These are phyloP conservation scores for Caradrina clavipalpis DNA, from an alignment of 2,888 invertebrate genomes.

Conservation along the genomic window DNA sequence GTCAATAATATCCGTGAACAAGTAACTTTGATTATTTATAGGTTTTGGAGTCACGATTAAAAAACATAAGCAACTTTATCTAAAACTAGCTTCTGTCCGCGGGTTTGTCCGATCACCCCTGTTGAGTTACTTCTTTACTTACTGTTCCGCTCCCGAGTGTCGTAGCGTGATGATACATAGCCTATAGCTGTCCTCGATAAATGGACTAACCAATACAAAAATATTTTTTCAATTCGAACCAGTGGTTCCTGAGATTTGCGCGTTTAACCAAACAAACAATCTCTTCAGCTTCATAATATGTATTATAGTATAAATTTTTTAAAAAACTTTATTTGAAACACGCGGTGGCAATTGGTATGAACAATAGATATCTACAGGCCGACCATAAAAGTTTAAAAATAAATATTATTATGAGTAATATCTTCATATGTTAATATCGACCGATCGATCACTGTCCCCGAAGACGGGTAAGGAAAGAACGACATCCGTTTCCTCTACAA, in stretches of 20 bases:
- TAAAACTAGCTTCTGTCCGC: no score
- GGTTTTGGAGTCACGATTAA: conserved; percentile 18
- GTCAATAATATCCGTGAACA: conserved; percentile 31
- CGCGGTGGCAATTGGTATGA: conserved; percentile 24
- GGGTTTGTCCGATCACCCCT: no score
- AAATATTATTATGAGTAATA: conserved; percentile 46
- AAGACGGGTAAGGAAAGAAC: conserved; percentile 69
- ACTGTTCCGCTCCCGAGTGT: no score
- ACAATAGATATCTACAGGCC: neutral
- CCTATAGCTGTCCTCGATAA: no score
- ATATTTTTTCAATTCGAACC: no score
- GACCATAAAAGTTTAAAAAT: conserved; percentile 34
- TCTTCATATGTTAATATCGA: conserved; percentile 67
- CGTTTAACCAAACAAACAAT: no score
- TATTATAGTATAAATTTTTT: no score
- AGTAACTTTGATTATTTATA: conserved; percentile 15
- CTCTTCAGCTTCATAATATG: no score
- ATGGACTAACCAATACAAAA: no score
- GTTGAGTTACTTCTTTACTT: no score
- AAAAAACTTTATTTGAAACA: neutral
- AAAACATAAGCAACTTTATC: neutral
- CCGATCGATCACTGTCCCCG: conserved; percentile 75
- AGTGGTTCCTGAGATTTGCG: no score
- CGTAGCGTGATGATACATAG: no score
- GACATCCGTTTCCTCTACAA: conserved; percentile 77